phyloP scores from a whole-genome alignment of 1,140 invertebrate species.

The Matsumurasca onukii region DNA sequence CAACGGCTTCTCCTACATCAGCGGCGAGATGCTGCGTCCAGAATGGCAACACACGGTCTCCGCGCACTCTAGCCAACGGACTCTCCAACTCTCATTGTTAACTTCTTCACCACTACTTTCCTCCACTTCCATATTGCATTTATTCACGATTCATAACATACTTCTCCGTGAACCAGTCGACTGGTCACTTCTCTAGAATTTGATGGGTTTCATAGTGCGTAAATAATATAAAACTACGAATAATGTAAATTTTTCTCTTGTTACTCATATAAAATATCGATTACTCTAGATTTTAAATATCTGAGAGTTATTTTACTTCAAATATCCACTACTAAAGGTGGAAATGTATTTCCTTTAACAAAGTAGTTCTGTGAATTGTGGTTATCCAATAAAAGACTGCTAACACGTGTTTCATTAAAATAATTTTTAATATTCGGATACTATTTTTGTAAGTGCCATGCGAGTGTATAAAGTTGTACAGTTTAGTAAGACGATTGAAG shows the following conservation, averaged over 20 bases:
- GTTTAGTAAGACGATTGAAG: slow-evolving; percentile 6
- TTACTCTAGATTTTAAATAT: no score
- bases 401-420: not conserved
- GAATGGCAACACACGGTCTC: slow-evolving; percentile 17
- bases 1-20: slow-evolving; percentile 73
- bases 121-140: no score
- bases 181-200: not conserved
- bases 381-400: not conserved
- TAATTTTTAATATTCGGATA: not conserved
- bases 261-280: no score
- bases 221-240: no score
- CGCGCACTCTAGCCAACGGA: slow-evolving; percentile 17
- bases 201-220: not conserved
- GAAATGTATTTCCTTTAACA: not conserved
- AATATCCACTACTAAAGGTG: not conserved
- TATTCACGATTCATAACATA: no score
- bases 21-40: slow-evolving; percentile 53
- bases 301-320: not conserved
- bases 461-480: slow-evolving; percentile 23
- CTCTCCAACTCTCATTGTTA: no score
- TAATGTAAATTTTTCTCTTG: no score
- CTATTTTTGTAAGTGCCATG: slow-evolving; percentile 27
- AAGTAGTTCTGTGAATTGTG: not conserved
- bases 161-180: slow-evolving; percentile 1
- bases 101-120: no score